Conservation (phyloP, 2,113 vertebrate genomes). For the Fulmarus glacialis region DNA sequence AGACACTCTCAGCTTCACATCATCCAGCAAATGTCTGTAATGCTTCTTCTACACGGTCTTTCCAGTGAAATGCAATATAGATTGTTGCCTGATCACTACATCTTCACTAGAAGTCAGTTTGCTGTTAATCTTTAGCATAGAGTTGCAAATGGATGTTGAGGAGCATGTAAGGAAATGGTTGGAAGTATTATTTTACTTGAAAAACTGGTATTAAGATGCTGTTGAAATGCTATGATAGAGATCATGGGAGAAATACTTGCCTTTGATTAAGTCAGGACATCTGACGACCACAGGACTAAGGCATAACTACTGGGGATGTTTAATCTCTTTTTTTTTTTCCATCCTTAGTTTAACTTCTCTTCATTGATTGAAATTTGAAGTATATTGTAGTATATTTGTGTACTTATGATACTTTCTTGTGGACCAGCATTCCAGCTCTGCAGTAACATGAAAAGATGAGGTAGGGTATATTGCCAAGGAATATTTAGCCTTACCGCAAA, state of each 20-base stretch:
- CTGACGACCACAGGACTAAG: background rate
- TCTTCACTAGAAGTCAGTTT: background rate
- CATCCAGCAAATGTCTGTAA: slow-evolving; percentile 33
- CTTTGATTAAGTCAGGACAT: background rate
- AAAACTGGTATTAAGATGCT: background rate
- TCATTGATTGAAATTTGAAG: background rate
- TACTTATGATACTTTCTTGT: background rate
- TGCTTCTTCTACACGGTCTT: background rate
- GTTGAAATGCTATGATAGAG: background rate
- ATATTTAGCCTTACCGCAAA: background rate
- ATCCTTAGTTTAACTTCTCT: background rate
- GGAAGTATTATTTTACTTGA: background rate
- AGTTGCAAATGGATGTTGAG: background rate
- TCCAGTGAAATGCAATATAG: slow-evolving; percentile 20
- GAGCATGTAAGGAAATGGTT: background rate
- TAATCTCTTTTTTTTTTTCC: background rate
- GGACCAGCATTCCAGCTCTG: background rate
- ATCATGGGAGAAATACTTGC: background rate
- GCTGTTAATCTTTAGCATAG: background rate
- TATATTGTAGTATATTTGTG: background rate
- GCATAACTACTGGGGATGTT: background rate
- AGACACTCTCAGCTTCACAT: slow-evolving; percentile 16
- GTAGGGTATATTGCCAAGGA: background rate
- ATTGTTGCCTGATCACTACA: background rate
- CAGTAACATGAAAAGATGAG: background rate